Evolutionary conservation across 2,113 vertebrate genomes (phyloP), one percentile per base, ranked within the genome.

Genomic region (Oncorhynchus tshawytscha): DNA sequence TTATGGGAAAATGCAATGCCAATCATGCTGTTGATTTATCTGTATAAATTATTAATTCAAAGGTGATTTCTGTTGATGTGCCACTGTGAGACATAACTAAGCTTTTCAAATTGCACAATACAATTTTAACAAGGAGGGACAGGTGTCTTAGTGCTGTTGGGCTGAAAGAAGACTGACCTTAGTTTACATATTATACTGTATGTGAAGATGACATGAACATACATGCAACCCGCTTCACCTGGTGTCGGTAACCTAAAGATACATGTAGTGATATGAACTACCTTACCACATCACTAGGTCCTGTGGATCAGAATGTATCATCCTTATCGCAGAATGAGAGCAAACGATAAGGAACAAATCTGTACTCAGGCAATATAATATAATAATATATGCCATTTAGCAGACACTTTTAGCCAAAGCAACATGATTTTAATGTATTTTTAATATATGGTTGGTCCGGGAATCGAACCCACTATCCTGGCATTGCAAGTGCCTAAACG

Each of bases 91-190:
- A 45, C 8, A 45, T 39, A 39, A 39, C 34, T 39, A 45, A 45
- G 39, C 39, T 9, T 45, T 45, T 45, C 39, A 45, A 22, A 16
- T 27, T 29, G 15, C 4, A 27, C 2, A 25, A 78, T 84, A 74
- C 76, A 82, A 78, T 22, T 80, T 86, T 83, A 80, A 86, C 73
- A 73, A 67, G 39, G 71, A 31, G 65, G 5, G 75, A 49, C 78
- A 77, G 54, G 71, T 85, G 79, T 83, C 78, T 62, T 25, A 49
- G 57, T 69, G 51, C 64, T 22, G 29, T 70, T 22, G 71, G 75
- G 84, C 69, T 85, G 76, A 81, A 77, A 76, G 62, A 74, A 81
- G 79, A 74, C 76, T 85, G 76, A 81, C 73, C 83, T 88, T 88
- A 75, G 73, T 69, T 83, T 86, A 82, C 78, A 67, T 81, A 79